A percentile compares a stretch with the other conserved stretches of the same genome.
phyloP scores from a whole-genome alignment of 2,888 invertebrate genomes.

The Eucriotettix oculatus region DNA sequence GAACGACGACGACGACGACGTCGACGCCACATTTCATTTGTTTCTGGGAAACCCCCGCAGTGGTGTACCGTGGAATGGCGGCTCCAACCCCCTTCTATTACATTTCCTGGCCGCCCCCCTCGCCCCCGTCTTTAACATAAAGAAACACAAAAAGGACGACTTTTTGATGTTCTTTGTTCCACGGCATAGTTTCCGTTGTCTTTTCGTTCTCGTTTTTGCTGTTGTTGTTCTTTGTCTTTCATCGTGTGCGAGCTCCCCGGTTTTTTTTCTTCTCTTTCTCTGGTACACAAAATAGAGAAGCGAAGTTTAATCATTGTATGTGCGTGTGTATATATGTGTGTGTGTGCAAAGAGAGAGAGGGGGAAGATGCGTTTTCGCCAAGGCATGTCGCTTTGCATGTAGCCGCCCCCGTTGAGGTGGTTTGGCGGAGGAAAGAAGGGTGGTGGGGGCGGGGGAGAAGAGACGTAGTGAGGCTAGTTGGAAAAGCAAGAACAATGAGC shows the following conservation, averaged over 20 bases:
- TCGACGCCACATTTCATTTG: background rate
- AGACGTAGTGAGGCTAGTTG: background rate
- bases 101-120: background rate
- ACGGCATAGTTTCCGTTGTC: background rate
- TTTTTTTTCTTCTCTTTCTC: background rate
- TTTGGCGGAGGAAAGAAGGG: too few species aligned
- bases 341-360: background rate
- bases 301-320: background rate
- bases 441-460: too few species aligned
- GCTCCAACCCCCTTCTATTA: background rate
- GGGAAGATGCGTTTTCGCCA: background rate
- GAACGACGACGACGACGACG: too few species aligned
- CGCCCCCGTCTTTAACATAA: background rate
- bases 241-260: background rate
- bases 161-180: background rate
- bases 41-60: background rate
- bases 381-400: background rate
- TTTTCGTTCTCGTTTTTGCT: background rate
- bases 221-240: too few species aligned
- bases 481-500: background rate
- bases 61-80: too few species aligned
- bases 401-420: too few species aligned
- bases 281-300: background rate
- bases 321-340: background rate
- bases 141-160: background rate